Evolutionary conservation across 37 sponge, comb jelly and placozoan genomes (phyloP), one percentile per base, ranked within the genome.

Genomic region (Hexactinellida sp.): DNA sequence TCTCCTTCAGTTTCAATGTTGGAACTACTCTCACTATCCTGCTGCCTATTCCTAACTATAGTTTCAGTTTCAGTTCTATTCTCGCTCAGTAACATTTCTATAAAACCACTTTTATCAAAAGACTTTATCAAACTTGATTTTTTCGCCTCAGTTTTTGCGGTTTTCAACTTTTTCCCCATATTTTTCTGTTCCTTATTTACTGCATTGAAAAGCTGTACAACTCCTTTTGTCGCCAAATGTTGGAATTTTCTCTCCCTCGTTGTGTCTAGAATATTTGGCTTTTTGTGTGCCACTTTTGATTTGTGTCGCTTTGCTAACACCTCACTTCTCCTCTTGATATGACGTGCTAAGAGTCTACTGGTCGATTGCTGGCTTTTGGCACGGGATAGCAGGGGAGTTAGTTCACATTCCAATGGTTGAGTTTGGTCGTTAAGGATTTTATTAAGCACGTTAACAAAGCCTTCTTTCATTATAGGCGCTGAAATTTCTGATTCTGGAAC

Each of bases 191-290:
- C 92, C 19, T 89, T 88, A 38, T 84, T 90, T 51, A 94, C 94
- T 36, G 92, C 92, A 94, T 94, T 94, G 85, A 94, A 94, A 35
- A 94, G 47, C 83, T 94, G 90, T 3, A 94, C 92, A 54, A 91
- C 94, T 91, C 76, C 76, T 63, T 63, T 63, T 3, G 76, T 63
- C 28, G 76, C 76, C 34, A 63, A 63, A 3, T 25, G 30, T 63
- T 63, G 76, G 30, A 63, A 63, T 28, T 63, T 63, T 63, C 76
- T 10, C 30, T 63, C 76, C 25, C 30, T 7, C 3, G 76, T 3
- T 3, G 30, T 63, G 13, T 63, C 76, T 63, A 63, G 76, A 23
- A 63, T n/a, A 25, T 10, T 25, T 28, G 76, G 76, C 34, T 63
- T 63, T 63, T 63, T 63, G 34, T 23, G 76, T 23, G 76, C 76